phyloP scores from a whole-genome alignment of 2,888 invertebrate species.

The Ephialtes manifestator region DNA sequence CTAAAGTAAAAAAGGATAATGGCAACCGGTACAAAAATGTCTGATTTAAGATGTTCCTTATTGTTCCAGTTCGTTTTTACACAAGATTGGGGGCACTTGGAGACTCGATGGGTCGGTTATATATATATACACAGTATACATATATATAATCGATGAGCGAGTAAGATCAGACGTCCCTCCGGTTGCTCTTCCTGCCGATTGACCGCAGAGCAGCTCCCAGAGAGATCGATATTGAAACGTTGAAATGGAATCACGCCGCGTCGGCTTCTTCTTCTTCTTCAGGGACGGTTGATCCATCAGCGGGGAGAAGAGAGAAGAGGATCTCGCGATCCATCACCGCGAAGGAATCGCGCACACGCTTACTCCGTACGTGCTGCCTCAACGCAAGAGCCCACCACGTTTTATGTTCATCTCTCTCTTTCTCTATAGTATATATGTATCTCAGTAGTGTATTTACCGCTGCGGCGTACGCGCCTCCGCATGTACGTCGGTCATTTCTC shows the following conservation, averaged over 20 bases:
- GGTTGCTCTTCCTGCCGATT: constrained; percentile 68
- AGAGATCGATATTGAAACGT: constrained; percentile 76
- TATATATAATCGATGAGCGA: background rate
- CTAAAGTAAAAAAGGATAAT: background rate
- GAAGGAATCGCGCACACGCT: constrained; percentile 67
- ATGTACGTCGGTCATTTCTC: constrained; percentile 8
- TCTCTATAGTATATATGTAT: background rate
- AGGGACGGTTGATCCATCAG: constrained; percentile 53
- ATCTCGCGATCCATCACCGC: constrained; percentile 61
- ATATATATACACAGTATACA: no score
- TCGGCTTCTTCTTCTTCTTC: constrained; percentile 55
- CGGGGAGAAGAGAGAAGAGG: constrained; percentile 40
- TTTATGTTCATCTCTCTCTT: background rate
- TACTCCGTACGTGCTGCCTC: constrained; percentile 59
- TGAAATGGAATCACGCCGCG: constrained; percentile 84
- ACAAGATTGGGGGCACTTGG: constrained; percentile 16
- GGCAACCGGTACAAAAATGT: background rate
- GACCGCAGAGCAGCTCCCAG: constrained; percentile 66
- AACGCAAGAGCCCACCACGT: constrained; percentile 38
- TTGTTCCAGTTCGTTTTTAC: constrained; percentile 7
- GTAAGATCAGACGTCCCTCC: constrained; percentile 17
- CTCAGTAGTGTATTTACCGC: constrained; percentile 47
- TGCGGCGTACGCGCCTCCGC: constrained; percentile 55
- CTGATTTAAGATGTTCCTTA: constrained; percentile 16
- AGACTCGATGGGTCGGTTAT: background rate